phyloP scores from a whole-genome alignment of 2,113 vertebrate genomes.

The Megaceryle torquata region DNA sequence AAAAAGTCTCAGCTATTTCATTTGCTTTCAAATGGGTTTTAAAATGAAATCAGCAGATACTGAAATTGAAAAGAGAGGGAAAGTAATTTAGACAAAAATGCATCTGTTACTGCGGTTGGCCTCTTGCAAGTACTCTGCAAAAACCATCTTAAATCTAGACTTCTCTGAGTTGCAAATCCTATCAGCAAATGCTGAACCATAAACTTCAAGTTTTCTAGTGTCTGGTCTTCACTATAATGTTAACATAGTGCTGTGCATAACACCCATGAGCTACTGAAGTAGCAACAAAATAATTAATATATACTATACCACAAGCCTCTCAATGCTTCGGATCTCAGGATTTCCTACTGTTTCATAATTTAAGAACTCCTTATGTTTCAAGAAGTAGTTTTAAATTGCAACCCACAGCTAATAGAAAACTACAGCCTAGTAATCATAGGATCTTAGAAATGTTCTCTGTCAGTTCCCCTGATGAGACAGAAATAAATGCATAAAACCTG shows the following conservation, averaged over 20 bases:
- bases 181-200: slow-evolving; percentile 21
- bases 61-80: slow-evolving; percentile 28
- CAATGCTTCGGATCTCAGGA: neutral
- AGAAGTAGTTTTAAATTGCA: slow-evolving; percentile 3
- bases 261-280: neutral
- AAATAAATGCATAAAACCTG: slow-evolving; percentile 2
- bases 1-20: slow-evolving; percentile 15
- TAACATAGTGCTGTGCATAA: neutral
- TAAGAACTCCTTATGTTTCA: slow-evolving; percentile 15
- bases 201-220: neutral
- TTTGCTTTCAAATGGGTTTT: slow-evolving; percentile 38
- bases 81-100: slow-evolving; percentile 51
- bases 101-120: neutral
- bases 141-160: neutral
- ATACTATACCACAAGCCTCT: neutral
- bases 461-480: neutral
- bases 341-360: slow-evolving; percentile 10
- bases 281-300: slow-evolving; percentile 7
- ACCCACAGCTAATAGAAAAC: slow-evolving; percentile 8
- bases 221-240: neutral
- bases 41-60: slow-evolving; percentile 44
- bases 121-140: neutral
- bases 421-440: neutral
- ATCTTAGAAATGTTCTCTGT: neutral
- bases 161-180: slow-evolving; percentile 32